Base-by-base conservation (phyloP, 2,113 vertebrate species). In the Cyphomyrus discorhynchus region DNA sequence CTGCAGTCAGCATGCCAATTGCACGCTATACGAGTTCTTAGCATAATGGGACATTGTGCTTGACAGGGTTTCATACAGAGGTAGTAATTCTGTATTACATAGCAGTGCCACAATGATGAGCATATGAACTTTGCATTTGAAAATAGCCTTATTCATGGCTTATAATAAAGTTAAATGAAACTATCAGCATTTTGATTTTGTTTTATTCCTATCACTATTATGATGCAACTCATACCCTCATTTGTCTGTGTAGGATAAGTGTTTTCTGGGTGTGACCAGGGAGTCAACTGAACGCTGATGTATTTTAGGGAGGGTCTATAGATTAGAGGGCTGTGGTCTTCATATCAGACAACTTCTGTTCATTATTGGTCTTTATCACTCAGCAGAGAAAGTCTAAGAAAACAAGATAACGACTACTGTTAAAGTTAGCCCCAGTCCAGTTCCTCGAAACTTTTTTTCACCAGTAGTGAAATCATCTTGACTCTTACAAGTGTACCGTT, bases 271-370 rank as follows among this genome's bases (percentile, higher is more conserved):
- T 91, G 90, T 89, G 87, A 91, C 39, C 58, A 42, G 66, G 8
- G n/a, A 15, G 24, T 49, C 35, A 52, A 52, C 70, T 80, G 35
- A 15, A n/a, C 66, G 74, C 31, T 49, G 46, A 19, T 1, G 89
- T 91, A 89, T 47, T 86, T 45, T 31, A 11, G 27, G 4, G 89
- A 89, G 89, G 45, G 88, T 66, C 45, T n/a, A n/a, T 77, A 94
- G 92, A 94, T 94, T 92, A 94, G 88, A n/a, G 70, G 92, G 80
- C 88, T 66, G 91, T 92, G 92, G 92, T 91, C 62, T 90, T 3
- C 46, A 90, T 94, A 94, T 95, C 93, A 86, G 5, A n/a, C 24
- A 46, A 15, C 91, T 89, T 91, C 83, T 93, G 93, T 88, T 90
- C 24, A 21, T n/a, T 77, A 15, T 35, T 42, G 47, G 53, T 52